Percentiles rank a stretch among this genome's conserved stretches.
phyloP scores from a whole-genome alignment of 2,888 invertebrate genomes.

The Lymantria monacha region DNA sequence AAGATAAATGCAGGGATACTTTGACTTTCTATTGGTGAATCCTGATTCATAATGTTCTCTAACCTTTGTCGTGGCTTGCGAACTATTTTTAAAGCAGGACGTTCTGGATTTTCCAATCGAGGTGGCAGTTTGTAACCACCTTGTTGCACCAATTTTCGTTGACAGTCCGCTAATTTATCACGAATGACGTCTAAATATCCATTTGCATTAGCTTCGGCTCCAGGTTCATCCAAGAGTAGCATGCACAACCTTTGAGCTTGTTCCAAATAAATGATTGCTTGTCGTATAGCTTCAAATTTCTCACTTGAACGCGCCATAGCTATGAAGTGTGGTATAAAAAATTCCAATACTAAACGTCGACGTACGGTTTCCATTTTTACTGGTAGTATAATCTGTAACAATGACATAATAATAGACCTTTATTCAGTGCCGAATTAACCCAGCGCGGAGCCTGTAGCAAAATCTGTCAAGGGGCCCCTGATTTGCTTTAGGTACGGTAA shows the following conservation, averaged over 20 bases:
- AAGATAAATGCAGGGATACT: slow-evolving; percentile 60
- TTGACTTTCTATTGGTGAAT: slow-evolving; percentile 56
- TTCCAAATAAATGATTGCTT: slow-evolving; percentile 86
- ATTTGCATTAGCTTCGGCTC: slow-evolving; percentile 77
- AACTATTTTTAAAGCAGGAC: slow-evolving; percentile 38
- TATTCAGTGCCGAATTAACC: no score
- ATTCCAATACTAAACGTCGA: slow-evolving; percentile 84
- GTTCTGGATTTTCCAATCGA: slow-evolving; percentile 55
- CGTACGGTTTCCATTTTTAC: slow-evolving; percentile 81
- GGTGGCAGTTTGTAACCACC: slow-evolving; percentile 66
- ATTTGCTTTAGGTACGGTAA: not conserved
- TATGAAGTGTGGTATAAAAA: slow-evolving; percentile 88
- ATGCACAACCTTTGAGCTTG: slow-evolving; percentile 86
- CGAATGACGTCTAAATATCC: slow-evolving; percentile 80
- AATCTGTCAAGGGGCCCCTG: no score
- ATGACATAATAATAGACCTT: slow-evolving; percentile 14
- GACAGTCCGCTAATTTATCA: slow-evolving; percentile 73
- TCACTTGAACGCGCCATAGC: slow-evolving; percentile 86
- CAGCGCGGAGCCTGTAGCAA: no score
- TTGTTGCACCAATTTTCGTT: slow-evolving; percentile 65
- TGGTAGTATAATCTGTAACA: slow-evolving; percentile 63
- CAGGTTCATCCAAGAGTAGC: slow-evolving; percentile 82
- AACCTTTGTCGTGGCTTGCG: slow-evolving; percentile 58
- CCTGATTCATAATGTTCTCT: slow-evolving; percentile 56
- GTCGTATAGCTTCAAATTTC: slow-evolving; percentile 82